These are phyloP conservation scores for Aegithalos caudatus DNA, from an alignment of 2,113 vertebrate species.

Conservation along the genomic window DNA sequence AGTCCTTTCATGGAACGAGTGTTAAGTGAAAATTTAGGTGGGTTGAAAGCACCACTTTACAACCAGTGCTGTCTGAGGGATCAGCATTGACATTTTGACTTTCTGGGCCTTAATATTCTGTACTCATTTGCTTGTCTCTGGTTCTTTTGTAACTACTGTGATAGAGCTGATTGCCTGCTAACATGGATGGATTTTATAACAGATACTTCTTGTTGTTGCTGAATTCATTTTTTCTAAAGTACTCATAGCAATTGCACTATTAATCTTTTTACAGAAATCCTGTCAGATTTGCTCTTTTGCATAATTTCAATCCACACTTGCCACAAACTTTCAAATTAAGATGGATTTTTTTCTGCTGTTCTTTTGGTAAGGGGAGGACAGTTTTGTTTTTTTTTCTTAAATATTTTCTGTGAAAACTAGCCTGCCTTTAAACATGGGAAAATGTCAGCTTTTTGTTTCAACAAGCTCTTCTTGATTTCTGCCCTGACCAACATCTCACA, in stretches of 20 bases:
- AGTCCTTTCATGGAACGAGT: slow-evolving; percentile 81
- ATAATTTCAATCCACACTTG: background rate
- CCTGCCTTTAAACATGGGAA: background rate
- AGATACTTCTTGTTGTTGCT: background rate
- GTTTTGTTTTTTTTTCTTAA: background rate
- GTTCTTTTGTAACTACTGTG: background rate
- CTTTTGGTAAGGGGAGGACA: background rate
- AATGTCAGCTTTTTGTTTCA: background rate
- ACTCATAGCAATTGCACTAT: background rate
- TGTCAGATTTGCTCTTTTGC: background rate
- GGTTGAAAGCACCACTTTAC: slow-evolving; percentile 14
- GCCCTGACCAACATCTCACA: background rate
- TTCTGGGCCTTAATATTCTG: background rate
- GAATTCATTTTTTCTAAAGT: background rate
- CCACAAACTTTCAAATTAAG: background rate
- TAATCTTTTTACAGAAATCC: background rate
- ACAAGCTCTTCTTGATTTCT: background rate
- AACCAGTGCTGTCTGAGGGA: background rate
- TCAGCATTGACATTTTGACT: background rate
- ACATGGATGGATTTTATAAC: background rate
- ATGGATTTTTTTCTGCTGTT: background rate
- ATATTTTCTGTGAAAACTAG: background rate
- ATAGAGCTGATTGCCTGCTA: background rate
- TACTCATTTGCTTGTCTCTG: background rate
- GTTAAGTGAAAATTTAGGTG: slow-evolving; percentile 77